Base-by-base conservation (phyloP, 2,797 vertebrate genomes). In the Bradypodion ventrale region DNA sequence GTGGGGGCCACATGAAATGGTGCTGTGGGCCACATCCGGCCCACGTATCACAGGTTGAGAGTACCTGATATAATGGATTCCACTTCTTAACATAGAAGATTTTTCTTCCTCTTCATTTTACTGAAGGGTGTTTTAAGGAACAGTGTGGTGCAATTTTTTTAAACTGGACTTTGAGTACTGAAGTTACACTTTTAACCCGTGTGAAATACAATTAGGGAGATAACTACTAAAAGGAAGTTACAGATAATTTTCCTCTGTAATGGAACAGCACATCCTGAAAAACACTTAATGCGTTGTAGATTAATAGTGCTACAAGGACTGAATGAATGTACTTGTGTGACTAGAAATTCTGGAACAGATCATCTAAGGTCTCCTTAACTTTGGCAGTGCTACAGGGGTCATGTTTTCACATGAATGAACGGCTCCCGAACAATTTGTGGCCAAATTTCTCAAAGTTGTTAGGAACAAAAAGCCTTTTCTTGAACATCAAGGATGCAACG, bases 381-480 rank as follows among this genome's bases (percentile, higher is more conserved):
- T 87, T 88, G 89, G 60, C 85, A 74, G 59, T 44, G 35, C 59
- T 73, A 29, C 73, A 6, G 0, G 68, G 60, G 65, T 85, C 81
- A 46, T 78, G 82, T 70, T 88, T 86, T 87, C 80, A 79, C 76
- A 83, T 56, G 46, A 72, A 23, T n/a, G 56, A 89, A 40, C 59
- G 40, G 60, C 59, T 88, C 52, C 79, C 70, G 63, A 66, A 76
- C 60, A 68, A 49, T 84, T 83, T 83, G 75, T 59, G 27, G 83
- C 13, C 16, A n/a, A 63, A 0, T 76, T 87, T 90, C 42, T 82
- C n/a, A 60, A 81, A 69, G 32, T 78, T 40, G 37, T 80, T 80
- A 75, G 49, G 86, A 77, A 40, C 59, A 87, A 83, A 89, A 90
- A 74, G 37, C 7, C 60, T 89, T 79, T 86, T 83, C 75, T 84